Percentiles rank a stretch among this genome's conserved stretches.
phyloP scores from a whole-genome alignment of 2,888 invertebrate species.

The Idaea straminata region DNA sequence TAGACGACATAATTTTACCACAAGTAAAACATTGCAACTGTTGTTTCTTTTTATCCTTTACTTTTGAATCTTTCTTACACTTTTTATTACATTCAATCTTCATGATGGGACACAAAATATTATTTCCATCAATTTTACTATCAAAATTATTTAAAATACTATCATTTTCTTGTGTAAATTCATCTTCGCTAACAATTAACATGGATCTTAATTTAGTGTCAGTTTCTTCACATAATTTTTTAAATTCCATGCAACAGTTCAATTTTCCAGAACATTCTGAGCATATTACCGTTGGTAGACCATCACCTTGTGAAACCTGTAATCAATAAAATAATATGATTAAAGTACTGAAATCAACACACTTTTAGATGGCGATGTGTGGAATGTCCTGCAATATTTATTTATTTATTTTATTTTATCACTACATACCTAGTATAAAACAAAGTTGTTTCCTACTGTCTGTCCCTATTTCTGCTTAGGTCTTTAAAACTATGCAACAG shows the following conservation, averaged over 20 bases:
- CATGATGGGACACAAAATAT: background rate
- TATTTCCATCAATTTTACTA: background rate
- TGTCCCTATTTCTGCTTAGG: too few relatives aligned
- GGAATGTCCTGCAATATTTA: too few relatives aligned
- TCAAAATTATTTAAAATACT: background rate
- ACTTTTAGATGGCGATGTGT: too few relatives aligned
- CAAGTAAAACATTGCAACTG: background rate
- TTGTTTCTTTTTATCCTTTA: background rate
- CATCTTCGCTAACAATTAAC: background rate
- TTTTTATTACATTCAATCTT: background rate
- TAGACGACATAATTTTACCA: background rate
- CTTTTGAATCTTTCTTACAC: background rate
- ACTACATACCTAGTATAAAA: too few relatives aligned
- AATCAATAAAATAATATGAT: background rate
- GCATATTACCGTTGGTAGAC: background rate
- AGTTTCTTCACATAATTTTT: background rate
- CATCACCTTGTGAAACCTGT: background rate
- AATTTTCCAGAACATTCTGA: background rate
- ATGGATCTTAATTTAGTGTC: background rate
- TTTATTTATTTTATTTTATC: too few relatives aligned
- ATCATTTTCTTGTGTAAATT: background rate
- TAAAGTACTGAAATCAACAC: too few relatives aligned
- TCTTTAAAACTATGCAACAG: too few relatives aligned
- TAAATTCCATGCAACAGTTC: background rate
- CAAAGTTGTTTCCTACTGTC: too few relatives aligned